Percentiles rank a stretch among this genome's conserved stretches.
These are phyloP conservation scores for Astatoreochromis straeleni DNA, from an alignment of 2,113 vertebrate species.

Conservation along the genomic window DNA sequence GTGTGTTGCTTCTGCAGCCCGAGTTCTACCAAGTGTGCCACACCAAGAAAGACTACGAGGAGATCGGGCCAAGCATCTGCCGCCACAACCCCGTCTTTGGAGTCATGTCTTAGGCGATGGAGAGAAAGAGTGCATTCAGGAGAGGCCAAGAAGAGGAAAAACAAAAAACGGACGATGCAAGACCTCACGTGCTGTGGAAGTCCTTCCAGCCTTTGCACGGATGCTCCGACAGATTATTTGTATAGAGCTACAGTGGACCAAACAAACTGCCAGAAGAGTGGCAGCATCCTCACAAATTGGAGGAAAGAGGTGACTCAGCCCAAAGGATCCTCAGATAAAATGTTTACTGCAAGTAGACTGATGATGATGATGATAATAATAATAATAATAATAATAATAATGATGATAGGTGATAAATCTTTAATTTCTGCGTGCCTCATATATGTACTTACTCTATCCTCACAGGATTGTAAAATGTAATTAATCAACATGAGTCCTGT, in stretches of 20 bases:
- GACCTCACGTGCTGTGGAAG: conserved; percentile 16
- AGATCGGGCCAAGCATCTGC: conserved; percentile 99
- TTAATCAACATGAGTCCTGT: conserved; percentile 46
- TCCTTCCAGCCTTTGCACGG: conserved; percentile 42
- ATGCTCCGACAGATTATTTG: conserved; percentile 17
- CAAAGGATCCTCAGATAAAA: conserved; percentile 38
- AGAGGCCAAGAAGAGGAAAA: background rate
- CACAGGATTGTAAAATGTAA: conserved; percentile 45
- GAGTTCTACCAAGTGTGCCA: conserved; percentile 99
- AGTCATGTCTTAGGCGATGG: conserved; percentile 86
- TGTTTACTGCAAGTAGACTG: conserved; percentile 52
- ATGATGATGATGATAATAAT: background rate
- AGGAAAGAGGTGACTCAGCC: conserved; percentile 33
- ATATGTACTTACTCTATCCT: conserved; percentile 29
- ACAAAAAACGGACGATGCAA: background rate
- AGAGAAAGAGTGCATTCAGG: background rate
- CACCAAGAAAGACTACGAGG: conserved; percentile 99
- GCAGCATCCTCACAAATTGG: conserved; percentile 12
- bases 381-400: background rate
- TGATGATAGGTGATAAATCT: conserved; percentile 36
- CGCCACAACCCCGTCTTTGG: conserved; percentile 99
- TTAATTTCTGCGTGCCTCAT: conserved; percentile 53
- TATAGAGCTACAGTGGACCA: conserved; percentile 48
- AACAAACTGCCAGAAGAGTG: conserved; percentile 19
- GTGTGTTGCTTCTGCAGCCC: conserved; percentile 70